These are phyloP conservation scores for Drosophila borealis DNA, from an alignment of 2,888 invertebrate genomes.

Conservation along the genomic window DNA sequence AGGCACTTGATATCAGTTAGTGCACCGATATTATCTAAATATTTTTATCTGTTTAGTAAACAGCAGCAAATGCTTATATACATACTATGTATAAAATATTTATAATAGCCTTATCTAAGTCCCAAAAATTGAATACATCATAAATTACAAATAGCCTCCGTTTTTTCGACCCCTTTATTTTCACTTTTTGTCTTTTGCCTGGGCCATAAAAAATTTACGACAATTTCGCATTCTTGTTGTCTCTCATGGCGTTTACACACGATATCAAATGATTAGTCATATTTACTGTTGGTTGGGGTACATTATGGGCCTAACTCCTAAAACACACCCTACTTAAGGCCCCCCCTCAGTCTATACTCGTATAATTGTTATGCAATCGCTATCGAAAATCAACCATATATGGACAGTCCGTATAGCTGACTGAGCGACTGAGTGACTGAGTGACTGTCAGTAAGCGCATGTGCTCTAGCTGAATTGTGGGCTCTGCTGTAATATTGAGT, in stretches of 20 bases:
- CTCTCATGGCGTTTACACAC: constrained; percentile 53
- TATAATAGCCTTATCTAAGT: constrained; percentile 9
- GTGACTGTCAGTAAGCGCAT: constrained; percentile 27
- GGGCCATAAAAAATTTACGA: constrained; percentile 50
- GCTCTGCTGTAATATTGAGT: constrained; percentile 35
- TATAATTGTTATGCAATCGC: constrained; percentile 60
- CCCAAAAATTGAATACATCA: constrained; percentile 14
- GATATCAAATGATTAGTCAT: constrained; percentile 66
- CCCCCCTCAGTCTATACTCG: constrained; percentile 2
- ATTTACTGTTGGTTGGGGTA: constrained; percentile 8
- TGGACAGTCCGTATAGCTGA: constrained; percentile 14
- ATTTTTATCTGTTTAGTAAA: constrained; percentile 13
- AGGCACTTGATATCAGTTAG: neutral
- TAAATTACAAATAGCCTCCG: constrained; percentile 15
- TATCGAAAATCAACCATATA: constrained; percentile 12
- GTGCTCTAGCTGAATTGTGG: constrained; percentile 34
- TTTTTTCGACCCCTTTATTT: neutral
- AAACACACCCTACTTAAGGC: neutral
- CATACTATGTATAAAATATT: neutral
- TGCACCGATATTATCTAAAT: constrained; percentile 6
- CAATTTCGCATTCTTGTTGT: constrained; percentile 43
- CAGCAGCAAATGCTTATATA: neutral
- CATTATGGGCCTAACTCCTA: constrained; percentile 4
- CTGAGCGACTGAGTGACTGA: constrained; percentile 6
- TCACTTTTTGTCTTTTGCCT: constrained; percentile 22